Percentiles rank a stretch among this genome's conserved stretches.
phyloP scores from a whole-genome alignment of 2,888 invertebrate genomes.

The Cartodere bifasciata region DNA sequence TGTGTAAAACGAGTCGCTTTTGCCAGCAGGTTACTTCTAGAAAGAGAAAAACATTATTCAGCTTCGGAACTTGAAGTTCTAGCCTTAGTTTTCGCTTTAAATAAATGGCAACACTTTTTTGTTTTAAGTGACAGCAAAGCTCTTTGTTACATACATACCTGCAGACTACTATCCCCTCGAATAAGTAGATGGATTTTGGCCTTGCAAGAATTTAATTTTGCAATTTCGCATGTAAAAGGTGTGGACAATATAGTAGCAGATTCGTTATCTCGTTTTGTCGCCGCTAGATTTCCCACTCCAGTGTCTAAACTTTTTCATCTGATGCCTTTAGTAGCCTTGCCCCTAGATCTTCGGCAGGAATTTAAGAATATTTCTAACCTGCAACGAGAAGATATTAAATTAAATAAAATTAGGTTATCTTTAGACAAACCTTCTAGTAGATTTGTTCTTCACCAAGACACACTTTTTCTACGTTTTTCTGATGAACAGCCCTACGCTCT shows the following conservation, averaged over 20 bases:
- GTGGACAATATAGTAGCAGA: constrained; percentile 20
- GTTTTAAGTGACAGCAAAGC: constrained; percentile 19
- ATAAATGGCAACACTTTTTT: constrained; percentile 20
- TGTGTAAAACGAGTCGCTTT: constrained; percentile 8
- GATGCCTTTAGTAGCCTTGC: too few relatives aligned
- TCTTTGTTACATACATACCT: constrained; percentile 19
- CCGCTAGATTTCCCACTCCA: constrained; percentile 10
- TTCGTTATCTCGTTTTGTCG: constrained; percentile 18
- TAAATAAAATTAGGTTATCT: too few relatives aligned
- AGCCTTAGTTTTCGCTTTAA: constrained; percentile 17
- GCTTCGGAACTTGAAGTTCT: constrained; percentile 17
- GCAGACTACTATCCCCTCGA: constrained; percentile 17
- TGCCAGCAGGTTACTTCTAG: constrained; percentile 10
- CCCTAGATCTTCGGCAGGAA: too few relatives aligned
- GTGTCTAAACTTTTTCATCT: too few relatives aligned
- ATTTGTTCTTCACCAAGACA: too few relatives aligned
- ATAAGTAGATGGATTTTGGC: constrained; percentile 19
- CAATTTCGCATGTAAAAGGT: constrained; percentile 17
- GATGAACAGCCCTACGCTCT: too few relatives aligned
- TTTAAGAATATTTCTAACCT: too few relatives aligned
- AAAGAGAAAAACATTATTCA: constrained; percentile 11
- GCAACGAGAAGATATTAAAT: too few relatives aligned
- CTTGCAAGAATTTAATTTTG: constrained; percentile 19
- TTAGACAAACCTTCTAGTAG: too few relatives aligned
- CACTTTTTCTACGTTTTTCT: too few relatives aligned